Evolutionary conservation across 1,140 invertebrate species (phyloP).

Genomic region (Pseudoatta argentina): DNA sequence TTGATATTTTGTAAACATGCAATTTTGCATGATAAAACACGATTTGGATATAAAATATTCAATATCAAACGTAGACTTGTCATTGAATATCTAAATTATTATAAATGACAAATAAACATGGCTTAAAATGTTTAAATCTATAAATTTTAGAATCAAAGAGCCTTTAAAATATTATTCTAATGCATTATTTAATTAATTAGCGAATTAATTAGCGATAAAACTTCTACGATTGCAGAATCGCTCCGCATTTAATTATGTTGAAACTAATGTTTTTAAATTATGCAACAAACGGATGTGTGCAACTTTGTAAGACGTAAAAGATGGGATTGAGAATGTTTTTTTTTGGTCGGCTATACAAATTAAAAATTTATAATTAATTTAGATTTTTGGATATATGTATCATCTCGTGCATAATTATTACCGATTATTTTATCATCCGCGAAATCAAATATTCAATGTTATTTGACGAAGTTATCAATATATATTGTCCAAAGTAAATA

Average conservation of each 20-base stretch:
- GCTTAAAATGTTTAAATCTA: background rate
- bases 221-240: background rate
- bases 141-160: background rate
- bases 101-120: background rate
- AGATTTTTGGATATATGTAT: background rate
- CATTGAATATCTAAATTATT: background rate
- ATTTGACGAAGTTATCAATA: background rate
- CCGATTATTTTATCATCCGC: background rate
- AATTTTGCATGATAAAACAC: background rate
- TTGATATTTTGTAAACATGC: background rate
- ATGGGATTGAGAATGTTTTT: background rate
- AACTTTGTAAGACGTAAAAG: background rate
- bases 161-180: background rate
- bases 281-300: conserved; percentile 1
- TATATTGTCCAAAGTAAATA: background rate
- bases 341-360: background rate
- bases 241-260: conserved; percentile 29
- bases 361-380: conserved; percentile 27
- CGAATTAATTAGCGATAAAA: conserved; percentile 42
- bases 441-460: conserved; percentile 14
- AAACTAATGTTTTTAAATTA: conserved; percentile 50
- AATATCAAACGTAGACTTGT: background rate
- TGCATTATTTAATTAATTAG: conserved; percentile 34
- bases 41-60: background rate
- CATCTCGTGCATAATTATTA: background rate